A percentile compares a stretch with the other conserved stretches of the same genome.
Conservation (phyloP, 2,113 vertebrate genomes). For the Scophthalmus maximus region DNA sequence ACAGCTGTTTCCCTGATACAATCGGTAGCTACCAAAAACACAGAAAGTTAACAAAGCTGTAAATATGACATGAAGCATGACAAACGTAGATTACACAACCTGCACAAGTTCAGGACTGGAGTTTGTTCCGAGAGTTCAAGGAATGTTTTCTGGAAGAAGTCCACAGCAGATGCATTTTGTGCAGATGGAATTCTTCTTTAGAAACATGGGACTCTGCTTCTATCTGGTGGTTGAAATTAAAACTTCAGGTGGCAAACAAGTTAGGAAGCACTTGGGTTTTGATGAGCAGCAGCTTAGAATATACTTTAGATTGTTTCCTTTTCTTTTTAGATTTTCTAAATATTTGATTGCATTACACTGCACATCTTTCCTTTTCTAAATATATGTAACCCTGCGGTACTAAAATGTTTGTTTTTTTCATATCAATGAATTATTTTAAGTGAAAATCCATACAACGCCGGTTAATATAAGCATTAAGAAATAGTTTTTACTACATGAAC, state of each 20-base stretch:
- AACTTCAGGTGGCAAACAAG: neutral
- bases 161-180: neutral
- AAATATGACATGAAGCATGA: slow-evolving; percentile 16
- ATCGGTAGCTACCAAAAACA: slow-evolving; percentile 28
- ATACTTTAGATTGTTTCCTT: neutral
- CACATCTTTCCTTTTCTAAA: too few species aligned
- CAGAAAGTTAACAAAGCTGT: neutral
- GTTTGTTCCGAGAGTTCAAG: neutral
- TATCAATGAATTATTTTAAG: too few species aligned
- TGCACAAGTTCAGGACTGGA: neutral
- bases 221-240: slow-evolving; percentile 39
- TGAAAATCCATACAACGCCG: too few species aligned
- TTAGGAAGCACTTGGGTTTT: too few species aligned
- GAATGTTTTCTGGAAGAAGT: neutral
- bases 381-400: too few species aligned
- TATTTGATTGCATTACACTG: too few species aligned
- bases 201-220: slow-evolving; percentile 27
- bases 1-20: slow-evolving; percentile 69
- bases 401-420: too few species aligned
- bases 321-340: neutral
- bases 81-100: slow-evolving; percentile 1
- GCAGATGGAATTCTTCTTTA: neutral
- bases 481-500: too few species aligned
- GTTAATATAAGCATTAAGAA: too few species aligned
- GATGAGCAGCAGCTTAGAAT: too few species aligned